phyloP scores from a whole-genome alignment of 2,113 vertebrate genomes.

The human (Homo sapiens) region GRCh38 chr3:68760001-68760500 shows the following conservation, averaged over 20 bases:
- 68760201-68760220: background rate
- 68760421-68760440: background rate
- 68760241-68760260: slow-evolving; percentile 11
- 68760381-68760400: background rate
- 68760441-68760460: background rate
- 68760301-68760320: background rate
- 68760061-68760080: background rate
- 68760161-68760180: background rate
- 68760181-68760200: background rate
- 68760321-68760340: background rate
- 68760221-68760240: slow-evolving; percentile 23
- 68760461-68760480: slow-evolving; percentile 13
- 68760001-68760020: background rate
- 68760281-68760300: slow-evolving; percentile 46
- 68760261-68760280: slow-evolving; percentile 7
- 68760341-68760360: background rate
- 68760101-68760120: background rate
- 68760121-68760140: background rate
- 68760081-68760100: background rate
- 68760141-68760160: background rate
- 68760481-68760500: slow-evolving; percentile 36
- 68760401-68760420: slow-evolving; percentile 12
- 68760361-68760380: background rate
- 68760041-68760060: background rate
- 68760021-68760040: background rate